These are phyloP conservation scores for Pandion haliaetus DNA, from an alignment of 2,113 vertebrate species.

Conservation along the genomic window DNA sequence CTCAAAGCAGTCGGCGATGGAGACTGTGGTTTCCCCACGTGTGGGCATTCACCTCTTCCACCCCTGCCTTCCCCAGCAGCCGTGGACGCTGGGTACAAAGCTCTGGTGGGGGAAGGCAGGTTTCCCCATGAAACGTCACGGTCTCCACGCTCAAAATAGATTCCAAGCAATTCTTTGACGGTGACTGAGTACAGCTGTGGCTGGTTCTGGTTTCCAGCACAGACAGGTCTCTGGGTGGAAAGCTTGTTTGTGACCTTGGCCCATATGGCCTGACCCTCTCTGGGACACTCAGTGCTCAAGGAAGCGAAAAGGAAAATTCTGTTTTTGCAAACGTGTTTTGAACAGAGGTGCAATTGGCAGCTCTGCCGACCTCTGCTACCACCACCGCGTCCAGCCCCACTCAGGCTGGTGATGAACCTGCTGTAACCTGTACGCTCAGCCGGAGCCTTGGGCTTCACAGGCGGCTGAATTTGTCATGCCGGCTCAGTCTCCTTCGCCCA, in stretches of 20 bases:
- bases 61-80: not conserved
- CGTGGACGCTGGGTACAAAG: fast-evolving
- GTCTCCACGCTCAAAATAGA: not conserved
- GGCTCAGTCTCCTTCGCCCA: fast-evolving
- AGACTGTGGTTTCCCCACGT: not conserved
- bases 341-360: not conserved
- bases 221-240: too few species aligned
- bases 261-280: fast-evolving
- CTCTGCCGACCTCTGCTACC: not conserved
- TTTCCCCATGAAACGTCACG: fast-evolving
- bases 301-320: not conserved
- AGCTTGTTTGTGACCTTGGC: not conserved
- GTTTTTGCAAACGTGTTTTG: not conserved
- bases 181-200: too few species aligned
- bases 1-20: not conserved
- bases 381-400: not conserved
- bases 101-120: not conserved
- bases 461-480: fast-evolving
- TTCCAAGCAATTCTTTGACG: too few species aligned
- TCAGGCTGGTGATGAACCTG: fast-evolving
- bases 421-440: fast-evolving
- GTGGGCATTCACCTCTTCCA: too few species aligned
- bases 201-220: not conserved
- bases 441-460: fast-evolving
- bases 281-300: not conserved